These are phyloP conservation scores for Hypanus sabinus DNA, from an alignment of 2,113 vertebrate genomes.

Conservation along the genomic window DNA sequence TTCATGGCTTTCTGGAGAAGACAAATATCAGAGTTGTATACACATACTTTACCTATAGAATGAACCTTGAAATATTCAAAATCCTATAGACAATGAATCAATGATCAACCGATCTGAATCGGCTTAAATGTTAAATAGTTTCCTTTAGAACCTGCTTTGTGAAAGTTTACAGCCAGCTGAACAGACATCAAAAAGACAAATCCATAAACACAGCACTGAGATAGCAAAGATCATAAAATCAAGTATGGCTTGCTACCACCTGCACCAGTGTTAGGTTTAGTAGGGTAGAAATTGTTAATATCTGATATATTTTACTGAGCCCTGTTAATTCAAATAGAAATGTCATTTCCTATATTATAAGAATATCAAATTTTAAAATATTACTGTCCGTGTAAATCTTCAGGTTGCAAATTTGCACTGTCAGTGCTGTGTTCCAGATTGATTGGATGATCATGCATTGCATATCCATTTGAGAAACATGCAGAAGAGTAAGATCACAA, in stretches of 20 bases:
- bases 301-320: not conserved
- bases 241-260: not conserved
- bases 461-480: no score
- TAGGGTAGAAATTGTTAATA: no score
- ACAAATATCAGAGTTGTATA: no score
- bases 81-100: not conserved
- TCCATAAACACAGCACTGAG: no score
- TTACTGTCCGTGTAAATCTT: not conserved
- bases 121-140: not conserved
- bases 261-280: not conserved
- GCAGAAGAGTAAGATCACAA: no score
- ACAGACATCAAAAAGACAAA: no score
- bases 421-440: not conserved
- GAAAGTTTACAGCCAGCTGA: no score
- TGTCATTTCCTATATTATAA: not conserved
- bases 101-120: not conserved
- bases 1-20: no score
- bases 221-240: no score
- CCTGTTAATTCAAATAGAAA: not conserved
- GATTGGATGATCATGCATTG: not conserved
- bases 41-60: no score
- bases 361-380: not conserved
- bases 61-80: not conserved
- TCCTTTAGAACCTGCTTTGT: no score
- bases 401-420: not conserved